A percentile compares a stretch with the other conserved stretches of the same genome.
phyloP scores from a whole-genome alignment of 2,113 vertebrate genomes.

The Bufo gargarizans region DNA sequence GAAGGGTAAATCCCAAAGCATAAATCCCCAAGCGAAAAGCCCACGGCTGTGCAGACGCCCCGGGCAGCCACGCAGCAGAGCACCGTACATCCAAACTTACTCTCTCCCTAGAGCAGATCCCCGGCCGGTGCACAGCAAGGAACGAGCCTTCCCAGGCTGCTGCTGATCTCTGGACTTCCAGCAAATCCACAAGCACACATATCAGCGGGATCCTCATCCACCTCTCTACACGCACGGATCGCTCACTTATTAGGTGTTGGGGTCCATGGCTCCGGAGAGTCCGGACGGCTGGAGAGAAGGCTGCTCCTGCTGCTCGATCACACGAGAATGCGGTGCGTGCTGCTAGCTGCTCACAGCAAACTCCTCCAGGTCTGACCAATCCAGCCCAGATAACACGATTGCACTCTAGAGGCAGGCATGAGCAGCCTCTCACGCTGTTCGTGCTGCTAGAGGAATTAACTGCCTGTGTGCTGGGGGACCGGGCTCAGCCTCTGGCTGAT shows the following conservation, averaged over 20 bases:
- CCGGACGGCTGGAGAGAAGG: not conserved
- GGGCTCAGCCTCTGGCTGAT: not conserved
- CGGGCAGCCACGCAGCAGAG: not conserved
- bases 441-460: constrained; percentile 12
- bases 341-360: constrained; percentile 37
- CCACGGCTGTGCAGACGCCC: not conserved
- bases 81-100: not conserved
- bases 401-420: constrained; percentile 41
- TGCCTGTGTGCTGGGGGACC: not conserved
- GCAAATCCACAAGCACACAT: constrained; percentile 23
- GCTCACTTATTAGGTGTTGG: not conserved
- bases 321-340: constrained; percentile 12
- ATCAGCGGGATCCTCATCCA: not conserved
- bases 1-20: not conserved
- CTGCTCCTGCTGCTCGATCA: not conserved
- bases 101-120: not conserved
- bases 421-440: not conserved
- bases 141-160: not conserved
- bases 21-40: constrained; percentile 26
- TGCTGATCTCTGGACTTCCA: not conserved
- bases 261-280: constrained; percentile 25
- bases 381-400: constrained; percentile 49
- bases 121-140: not conserved
- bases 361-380: constrained; percentile 42
- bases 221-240: not conserved